Evolutionary conservation across 2,888 invertebrate species (phyloP).

Genomic region (Drosophila paramelanica): DNA sequence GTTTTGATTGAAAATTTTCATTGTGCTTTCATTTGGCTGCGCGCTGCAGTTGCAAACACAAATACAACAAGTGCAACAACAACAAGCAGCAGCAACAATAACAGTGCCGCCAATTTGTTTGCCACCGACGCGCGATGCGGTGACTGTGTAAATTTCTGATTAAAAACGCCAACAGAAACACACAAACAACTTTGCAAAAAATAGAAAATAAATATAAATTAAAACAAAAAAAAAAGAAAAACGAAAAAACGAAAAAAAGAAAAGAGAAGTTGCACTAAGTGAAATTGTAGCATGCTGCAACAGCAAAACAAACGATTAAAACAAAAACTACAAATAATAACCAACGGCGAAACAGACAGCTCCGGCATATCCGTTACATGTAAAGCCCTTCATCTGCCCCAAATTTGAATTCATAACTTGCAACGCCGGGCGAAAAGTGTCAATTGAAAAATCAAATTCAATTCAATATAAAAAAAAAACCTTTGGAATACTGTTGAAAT

Average conservation of each 20-base stretch:
- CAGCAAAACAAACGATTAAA: conserved; percentile 19
- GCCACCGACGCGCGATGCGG: conserved; percentile 45
- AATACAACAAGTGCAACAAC: conserved; percentile 32
- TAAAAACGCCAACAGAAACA: conserved; percentile 54
- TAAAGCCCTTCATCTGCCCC: conserved; percentile 10
- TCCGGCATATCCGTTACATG: conserved; percentile 20
- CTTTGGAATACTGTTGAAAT: conserved; percentile 22
- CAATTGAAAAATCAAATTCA: conserved; percentile 27
- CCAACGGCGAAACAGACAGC: neutral
- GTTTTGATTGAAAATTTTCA: conserved; percentile 78
- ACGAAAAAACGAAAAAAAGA: conserved; percentile 21
- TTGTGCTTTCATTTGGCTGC: conserved; percentile 65
- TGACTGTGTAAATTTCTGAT: conserved; percentile 77
- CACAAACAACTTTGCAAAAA: conserved; percentile 19
- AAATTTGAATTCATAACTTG: conserved; percentile 13
- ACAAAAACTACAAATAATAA: neutral
- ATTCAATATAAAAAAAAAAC: conserved; percentile 1
- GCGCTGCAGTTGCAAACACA: conserved; percentile 37
- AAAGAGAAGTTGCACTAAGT: conserved; percentile 20
- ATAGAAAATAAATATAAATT: conserved; percentile 3
- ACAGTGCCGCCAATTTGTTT: conserved; percentile 46
- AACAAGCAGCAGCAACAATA: conserved; percentile 38
- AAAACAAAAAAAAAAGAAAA: conserved; percentile 8
- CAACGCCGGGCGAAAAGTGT: conserved; percentile 29
- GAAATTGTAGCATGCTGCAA: conserved; percentile 38